These are phyloP conservation scores for Nyctalus aviator DNA, from an alignment of 2,797 vertebrate species.

Conservation along the genomic window DNA sequence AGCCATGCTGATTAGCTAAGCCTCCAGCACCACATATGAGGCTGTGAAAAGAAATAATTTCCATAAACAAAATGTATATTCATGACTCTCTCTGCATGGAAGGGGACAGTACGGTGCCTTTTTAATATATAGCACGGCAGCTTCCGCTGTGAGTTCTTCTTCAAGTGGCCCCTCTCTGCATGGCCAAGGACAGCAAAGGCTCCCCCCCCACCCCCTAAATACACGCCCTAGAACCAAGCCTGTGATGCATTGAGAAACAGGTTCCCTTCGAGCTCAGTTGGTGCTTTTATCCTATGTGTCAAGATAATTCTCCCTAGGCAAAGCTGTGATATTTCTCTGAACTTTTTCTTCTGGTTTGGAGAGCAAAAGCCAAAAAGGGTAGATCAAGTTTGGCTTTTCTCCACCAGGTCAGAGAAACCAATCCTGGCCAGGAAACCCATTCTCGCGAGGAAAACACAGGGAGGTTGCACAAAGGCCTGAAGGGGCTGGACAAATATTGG, in stretches of 20 bases:
- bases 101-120: slow-evolving; percentile 41
- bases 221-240: neutral
- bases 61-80: slow-evolving; percentile 80
- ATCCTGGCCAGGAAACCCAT: neutral
- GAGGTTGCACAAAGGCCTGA: neutral
- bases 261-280: neutral
- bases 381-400: slow-evolving; percentile 20
- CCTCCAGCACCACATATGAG: slow-evolving; percentile 64
- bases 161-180: slow-evolving; percentile 21
- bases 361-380: slow-evolving; percentile 1
- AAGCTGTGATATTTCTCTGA: slow-evolving; percentile 45
- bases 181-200: neutral
- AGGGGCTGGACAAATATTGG: neutral
- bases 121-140: slow-evolving; percentile 52
- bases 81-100: slow-evolving; percentile 71
- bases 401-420: slow-evolving; percentile 19
- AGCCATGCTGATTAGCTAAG: slow-evolving; percentile 70
- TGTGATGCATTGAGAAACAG: neutral
- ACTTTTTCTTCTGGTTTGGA: slow-evolving; percentile 33
- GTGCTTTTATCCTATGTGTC: slow-evolving; percentile 13
- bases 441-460: neutral
- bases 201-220: neutral
- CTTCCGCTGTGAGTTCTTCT: slow-evolving; percentile 17
- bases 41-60: slow-evolving; percentile 74
- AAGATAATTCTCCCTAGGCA: slow-evolving; percentile 35